Evolutionary conservation across 1,140 invertebrate species (phyloP).

Genomic region (Neotoxoptera formosana): DNA sequence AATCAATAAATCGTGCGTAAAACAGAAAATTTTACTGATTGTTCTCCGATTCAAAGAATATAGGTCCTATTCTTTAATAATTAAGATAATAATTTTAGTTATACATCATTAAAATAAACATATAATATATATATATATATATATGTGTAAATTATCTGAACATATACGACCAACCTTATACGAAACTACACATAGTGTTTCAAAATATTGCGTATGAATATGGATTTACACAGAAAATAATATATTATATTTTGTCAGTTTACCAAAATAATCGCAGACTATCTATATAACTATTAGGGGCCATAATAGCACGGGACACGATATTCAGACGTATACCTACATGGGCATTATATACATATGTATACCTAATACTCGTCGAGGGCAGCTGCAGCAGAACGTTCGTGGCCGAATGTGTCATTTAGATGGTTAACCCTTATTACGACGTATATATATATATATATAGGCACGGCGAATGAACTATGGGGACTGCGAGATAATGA

Average conservation of each 20-base stretch:
- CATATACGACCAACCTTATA: neutral
- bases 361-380: neutral
- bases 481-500: constrained; percentile 7
- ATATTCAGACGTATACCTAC: neutral
- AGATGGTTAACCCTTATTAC: constrained; percentile 19
- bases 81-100: neutral
- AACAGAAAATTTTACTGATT: neutral
- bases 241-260: neutral
- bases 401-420: neutral
- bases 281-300: neutral
- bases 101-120: neutral
- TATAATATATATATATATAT: neutral
- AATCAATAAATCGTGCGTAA: neutral
- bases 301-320: neutral
- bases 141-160: neutral
- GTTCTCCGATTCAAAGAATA: neutral
- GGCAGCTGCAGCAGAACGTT: neutral
- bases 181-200: neutral
- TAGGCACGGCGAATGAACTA: neutral
- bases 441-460: neutral
- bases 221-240: neutral
- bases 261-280: neutral
- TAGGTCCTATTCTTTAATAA: neutral
- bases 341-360: neutral
- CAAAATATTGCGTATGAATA: neutral